A percentile compares a stretch with the other conserved stretches of the same genome.
Evolutionary conservation across 2,888 invertebrate genomes (phyloP).

Genomic region (Steinernema carpocapsae): DNA sequence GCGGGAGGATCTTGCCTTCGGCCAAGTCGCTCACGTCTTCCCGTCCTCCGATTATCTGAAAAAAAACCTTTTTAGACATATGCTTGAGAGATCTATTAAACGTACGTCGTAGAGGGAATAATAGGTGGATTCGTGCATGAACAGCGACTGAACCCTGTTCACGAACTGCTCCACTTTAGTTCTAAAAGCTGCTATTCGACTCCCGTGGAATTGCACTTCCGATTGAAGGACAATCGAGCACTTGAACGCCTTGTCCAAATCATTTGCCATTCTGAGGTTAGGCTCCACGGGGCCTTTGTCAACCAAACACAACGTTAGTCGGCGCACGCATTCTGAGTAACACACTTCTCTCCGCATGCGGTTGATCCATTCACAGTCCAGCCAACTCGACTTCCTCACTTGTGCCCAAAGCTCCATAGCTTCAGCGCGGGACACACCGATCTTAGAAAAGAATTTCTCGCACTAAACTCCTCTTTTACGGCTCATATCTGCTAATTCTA

Average conservation of each 20-base stretch:
- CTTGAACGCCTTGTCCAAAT: constrained; percentile 23
- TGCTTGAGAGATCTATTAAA: neutral
- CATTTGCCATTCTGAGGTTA: neutral
- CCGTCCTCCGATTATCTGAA: constrained; percentile 53
- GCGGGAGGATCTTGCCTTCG: constrained; percentile 50
- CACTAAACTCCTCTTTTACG: neutral
- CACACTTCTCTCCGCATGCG: constrained; percentile 38
- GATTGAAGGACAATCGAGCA: no score
- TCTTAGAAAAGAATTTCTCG: neutral
- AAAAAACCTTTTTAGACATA: neutral
- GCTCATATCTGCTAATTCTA: no score
- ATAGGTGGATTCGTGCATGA: constrained; percentile 36
- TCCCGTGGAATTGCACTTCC: no score
- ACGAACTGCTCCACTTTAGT: constrained; percentile 30
- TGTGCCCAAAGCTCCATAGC: constrained; percentile 36
- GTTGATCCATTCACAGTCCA: constrained; percentile 38
- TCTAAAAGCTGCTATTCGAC: no score
- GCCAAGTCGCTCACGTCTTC: constrained; percentile 54
- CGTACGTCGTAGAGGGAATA: constrained; percentile 44
- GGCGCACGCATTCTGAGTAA: neutral
- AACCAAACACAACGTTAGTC: neutral
- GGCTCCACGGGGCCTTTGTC: no score
- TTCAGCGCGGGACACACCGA: neutral
- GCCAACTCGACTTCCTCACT: constrained; percentile 36
- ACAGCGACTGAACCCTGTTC: constrained; percentile 36